Conservation (phyloP, 1,140 invertebrate species). For the Zaprionus taronus region DNA sequence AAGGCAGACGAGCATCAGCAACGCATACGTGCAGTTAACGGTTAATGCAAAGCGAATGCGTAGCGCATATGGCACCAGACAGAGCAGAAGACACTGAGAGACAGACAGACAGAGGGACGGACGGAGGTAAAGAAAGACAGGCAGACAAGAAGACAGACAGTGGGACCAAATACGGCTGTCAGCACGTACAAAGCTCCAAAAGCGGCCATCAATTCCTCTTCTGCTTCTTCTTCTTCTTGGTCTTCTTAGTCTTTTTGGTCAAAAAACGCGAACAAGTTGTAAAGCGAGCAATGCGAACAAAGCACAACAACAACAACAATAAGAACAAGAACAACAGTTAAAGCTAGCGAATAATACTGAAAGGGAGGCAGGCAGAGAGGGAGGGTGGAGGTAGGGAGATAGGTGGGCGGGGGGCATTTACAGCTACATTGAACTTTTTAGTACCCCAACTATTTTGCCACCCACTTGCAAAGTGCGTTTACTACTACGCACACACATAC, state of each 20-base stretch:
- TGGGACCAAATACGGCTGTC: slow-evolving; percentile 52
- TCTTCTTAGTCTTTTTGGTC: slow-evolving; percentile 70
- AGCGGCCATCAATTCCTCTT: slow-evolving; percentile 70
- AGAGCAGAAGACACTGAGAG: slow-evolving; percentile 36
- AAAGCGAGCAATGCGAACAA: slow-evolving; percentile 79
- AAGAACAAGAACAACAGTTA: slow-evolving; percentile 59
- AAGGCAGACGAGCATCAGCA: slow-evolving; percentile 17
- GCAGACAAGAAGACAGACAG: slow-evolving; percentile 8
- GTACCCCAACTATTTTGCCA: slow-evolving; percentile 65
- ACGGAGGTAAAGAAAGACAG: slow-evolving; percentile 13
- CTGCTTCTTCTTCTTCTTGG: slow-evolving; percentile 53
- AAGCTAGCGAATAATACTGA: slow-evolving; percentile 6
- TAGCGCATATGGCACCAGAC: slow-evolving; percentile 72
- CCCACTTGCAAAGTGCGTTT: slow-evolving; percentile 71
- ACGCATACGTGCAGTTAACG: slow-evolving; percentile 76
- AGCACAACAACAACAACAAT: slow-evolving; percentile 55
- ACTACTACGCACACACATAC: slow-evolving; percentile 78
- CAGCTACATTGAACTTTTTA: slow-evolving; percentile 78
- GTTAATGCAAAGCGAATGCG: slow-evolving; percentile 75
- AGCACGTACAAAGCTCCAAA: slow-evolving; percentile 61
- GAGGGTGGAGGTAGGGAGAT: slow-evolving; percentile 29
- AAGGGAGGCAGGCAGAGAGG: background rate
- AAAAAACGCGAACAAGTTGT: slow-evolving; percentile 76
- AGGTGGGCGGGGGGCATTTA: slow-evolving; percentile 48
- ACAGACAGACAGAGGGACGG: slow-evolving; percentile 40